Evolutionary conservation across 2,888 invertebrate species (phyloP), one percentile per base, ranked within the genome.

Genomic region (Eristalis intricaria): DNA sequence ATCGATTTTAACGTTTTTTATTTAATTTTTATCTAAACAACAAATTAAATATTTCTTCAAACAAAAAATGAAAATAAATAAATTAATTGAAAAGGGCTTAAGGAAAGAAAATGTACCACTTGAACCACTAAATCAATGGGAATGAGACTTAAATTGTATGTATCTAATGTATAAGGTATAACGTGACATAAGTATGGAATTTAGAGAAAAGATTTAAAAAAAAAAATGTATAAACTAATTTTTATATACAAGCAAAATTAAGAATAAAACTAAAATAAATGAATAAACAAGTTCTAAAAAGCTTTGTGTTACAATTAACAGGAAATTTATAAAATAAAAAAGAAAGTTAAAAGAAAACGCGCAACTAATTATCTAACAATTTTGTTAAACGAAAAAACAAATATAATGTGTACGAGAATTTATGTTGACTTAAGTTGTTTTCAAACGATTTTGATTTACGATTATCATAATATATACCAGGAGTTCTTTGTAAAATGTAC

Each of bases 181-280:
- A 83, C 66, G 68, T 71, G 56, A 83, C 64, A 58, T 73, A 64
- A 50, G 73, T 68, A 74, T 61, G 68, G 19, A 76, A 76, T 73
- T 64, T 73, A 77, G 73, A 56, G 58, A 76, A 68, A 64, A 64
- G 35, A 65, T 19, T 60, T 32, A 35, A 75, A 65, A 38, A 65
- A 38, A 65, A 60, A 75, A 86, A 40, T 86, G 78, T 83, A 79
- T 83, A 86, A 86, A 86, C 60, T 66, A 86, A 79, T 86, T 86
- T 83, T 86, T 83, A 79, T 86, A 86, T 86, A 70, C 58, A 63
- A 66, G 64, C 26, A 60, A 60, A 60, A 38, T 58, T 58, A 15
- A 75, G 22, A 68, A 40, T 3, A 29, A 78, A 60, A 68, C 15
- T 32, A 7, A 74, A 56, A 56, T 8, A 56, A 15, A 75, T 26